Evolutionary conservation across 2,888 invertebrate genomes (phyloP).

Genomic region (Lymantria dispar): DNA sequence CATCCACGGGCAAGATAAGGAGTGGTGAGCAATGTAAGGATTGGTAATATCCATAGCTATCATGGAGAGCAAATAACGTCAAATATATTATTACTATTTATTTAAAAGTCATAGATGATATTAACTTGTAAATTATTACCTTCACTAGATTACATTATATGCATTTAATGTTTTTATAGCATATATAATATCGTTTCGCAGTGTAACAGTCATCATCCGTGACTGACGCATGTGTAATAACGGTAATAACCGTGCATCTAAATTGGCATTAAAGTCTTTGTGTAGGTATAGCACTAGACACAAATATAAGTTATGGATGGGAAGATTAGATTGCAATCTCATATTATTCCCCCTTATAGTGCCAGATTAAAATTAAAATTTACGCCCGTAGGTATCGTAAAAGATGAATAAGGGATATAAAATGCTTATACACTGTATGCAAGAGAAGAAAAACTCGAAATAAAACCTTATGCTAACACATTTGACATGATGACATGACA

Average conservation of each 20-base stretch:
- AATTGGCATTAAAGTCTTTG: constrained; percentile 30
- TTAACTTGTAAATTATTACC: not conserved
- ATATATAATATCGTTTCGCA: constrained; percentile 5
- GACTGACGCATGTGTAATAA: constrained; percentile 29
- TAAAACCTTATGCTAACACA: no score
- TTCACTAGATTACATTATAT: not conserved
- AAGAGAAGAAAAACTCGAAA: no score
- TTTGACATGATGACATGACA: no score
- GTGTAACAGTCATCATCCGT: constrained; percentile 18
- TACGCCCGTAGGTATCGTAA: no score
- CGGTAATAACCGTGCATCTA: constrained; percentile 34
- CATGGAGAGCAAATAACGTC: not conserved
- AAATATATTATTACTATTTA: not conserved
- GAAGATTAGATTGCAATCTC: not conserved
- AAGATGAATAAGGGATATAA: no score
- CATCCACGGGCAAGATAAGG: no score
- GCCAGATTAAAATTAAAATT: no score
- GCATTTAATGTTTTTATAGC: constrained; percentile 1
- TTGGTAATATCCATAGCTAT: not conserved
- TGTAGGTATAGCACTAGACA: constrained; percentile 9
- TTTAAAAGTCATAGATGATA: not conserved
- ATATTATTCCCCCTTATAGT: no score
- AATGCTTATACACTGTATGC: no score
- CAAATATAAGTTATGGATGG: not conserved
- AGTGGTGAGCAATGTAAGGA: not conserved